Evolutionary conservation across 2,113 vertebrate species (phyloP), one percentile per base, ranked within the genome.

Genomic region (Proterorhinus semilunaris): DNA sequence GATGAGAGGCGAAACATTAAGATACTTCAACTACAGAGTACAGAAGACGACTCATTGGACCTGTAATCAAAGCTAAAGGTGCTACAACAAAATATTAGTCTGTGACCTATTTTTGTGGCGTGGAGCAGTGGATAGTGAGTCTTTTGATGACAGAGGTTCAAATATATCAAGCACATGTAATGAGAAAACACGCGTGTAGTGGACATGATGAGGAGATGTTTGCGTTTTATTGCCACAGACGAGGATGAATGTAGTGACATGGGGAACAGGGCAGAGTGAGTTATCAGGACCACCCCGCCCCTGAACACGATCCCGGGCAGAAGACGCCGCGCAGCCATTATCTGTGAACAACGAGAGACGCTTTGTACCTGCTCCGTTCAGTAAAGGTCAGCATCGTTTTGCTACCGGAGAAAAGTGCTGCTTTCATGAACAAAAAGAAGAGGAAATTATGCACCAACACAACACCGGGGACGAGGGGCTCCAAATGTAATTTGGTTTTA

Each of bases 361-460:
- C 53, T 76, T 84, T 82, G 82, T 80, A 76, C 52, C 76, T 76
- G 59, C 74, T 83, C 74, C 78, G 80, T 80, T 84, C 75, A 7
- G 16, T 50, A 87, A 89, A 90, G 89, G 89, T 90, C 86, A 90
- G 82, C 84, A 83, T 84, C 62, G 63, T 85, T 85, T 74, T 79
- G 85, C 81, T 76, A 81, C 69, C 65, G 69, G 77, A 83, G 82
- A 86, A 84, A 85, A 87, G 85, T 78, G 81, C 84, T 87, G 82
- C 83, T 86, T 89, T 84, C 77, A 75, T 83, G 27, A 36, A 36
- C 27, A 82, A 83, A 42, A 82, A 79, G 81, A 86, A 75, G 71
- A 75, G 58, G 67, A 5, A 5, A 67, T 68, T 84, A 83, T 75
- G 53, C 74, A 58, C 78, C 74, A 71, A 71, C 74, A 68, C 78